Base-by-base conservation (phyloP, 2,888 invertebrate species). In the Stictocephala bisonia region DNA sequence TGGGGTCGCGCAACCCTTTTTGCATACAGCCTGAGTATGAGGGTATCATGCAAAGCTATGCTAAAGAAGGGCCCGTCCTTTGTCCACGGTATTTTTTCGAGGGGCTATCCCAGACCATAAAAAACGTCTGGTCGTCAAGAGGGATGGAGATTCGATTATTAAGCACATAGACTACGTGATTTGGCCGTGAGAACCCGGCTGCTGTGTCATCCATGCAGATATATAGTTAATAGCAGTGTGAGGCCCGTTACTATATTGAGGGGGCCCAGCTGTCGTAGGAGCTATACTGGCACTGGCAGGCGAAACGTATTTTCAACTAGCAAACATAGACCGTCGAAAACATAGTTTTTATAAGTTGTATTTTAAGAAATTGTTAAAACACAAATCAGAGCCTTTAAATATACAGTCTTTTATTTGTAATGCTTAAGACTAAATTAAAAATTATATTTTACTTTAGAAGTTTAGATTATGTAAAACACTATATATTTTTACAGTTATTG, bases 21-120 rank as follows among this genome's bases (percentile, higher is more conserved):
- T 58, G 58, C 58, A 71, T 58, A 71, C 35, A 9, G 22, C 11
- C 41, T 15, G 18, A 18, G 20, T 20, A 31, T 48, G 44, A 51
- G 68, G 70, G 27, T 44, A 27, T 58, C 48, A 71, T 71, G 70
- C 70, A 71, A 71, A 71, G 70, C 41, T 70, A 70, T 70, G 70
- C 70, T 70, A 70, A 70, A 41, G 51, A 56, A 58, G 70, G 70
- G 70, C n/a, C 29, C 20, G 20, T 26, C 70, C 15, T 53, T 71
- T 71, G 70, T 71, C 41, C 64, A 44, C 41, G 26, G 64, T 64
- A 64, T 64, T 64, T 64, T 64, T 64, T 64, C 41, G 64, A 64
- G 64, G 64, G 64, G 64, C 64, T 64, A 64, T 64, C 44, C 44
- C 9, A n/a, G n/a, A 26, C 41, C 18, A 64, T 41, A 64, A 64